Evolutionary conservation across 2,797 vertebrate genomes (phyloP).

Genomic region (Myripristis murdjan): DNA sequence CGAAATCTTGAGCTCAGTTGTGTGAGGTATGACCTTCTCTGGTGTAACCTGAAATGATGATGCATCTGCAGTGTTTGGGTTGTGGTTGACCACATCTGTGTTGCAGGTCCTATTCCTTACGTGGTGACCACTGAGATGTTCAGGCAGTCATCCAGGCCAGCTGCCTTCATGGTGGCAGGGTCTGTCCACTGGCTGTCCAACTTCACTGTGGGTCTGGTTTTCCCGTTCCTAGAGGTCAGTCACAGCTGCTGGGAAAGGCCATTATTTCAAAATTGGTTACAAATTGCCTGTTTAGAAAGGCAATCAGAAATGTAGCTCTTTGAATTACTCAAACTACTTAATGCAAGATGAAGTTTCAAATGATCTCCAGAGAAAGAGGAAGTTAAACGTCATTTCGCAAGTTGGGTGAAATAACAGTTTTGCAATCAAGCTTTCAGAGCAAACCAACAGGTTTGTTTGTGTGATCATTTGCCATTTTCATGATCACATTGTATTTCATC

Average conservation of each 20-base stretch:
- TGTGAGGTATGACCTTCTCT: conserved; percentile 51
- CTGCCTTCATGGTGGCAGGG: conserved; percentile 95
- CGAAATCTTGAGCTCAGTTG: conserved; percentile 27
- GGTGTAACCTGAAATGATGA: conserved; percentile 31
- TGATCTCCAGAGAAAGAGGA: too few relatives aligned
- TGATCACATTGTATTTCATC: background rate
- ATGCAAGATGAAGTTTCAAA: too few relatives aligned
- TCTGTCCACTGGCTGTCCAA: conserved; percentile 95
- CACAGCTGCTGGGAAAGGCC: background rate
- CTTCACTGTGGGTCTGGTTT: conserved; percentile 92
- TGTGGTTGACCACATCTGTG: conserved; percentile 47
- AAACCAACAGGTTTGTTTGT: too few relatives aligned
- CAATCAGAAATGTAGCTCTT: background rate
- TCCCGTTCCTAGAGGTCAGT: conserved; percentile 93
- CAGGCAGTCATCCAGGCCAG: conserved; percentile 92
- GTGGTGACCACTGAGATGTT: conserved; percentile 95
- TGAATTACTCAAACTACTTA: too few relatives aligned
- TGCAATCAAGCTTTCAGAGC: too few relatives aligned
- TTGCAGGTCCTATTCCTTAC: conserved; percentile 90
- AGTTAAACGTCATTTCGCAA: too few relatives aligned
- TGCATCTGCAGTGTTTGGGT: conserved; percentile 45
- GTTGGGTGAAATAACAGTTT: too few relatives aligned
- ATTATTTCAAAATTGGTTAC: background rate
- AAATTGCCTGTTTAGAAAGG: conserved; percentile 14
- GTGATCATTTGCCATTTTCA: too few relatives aligned